Percentiles rank a stretch among this genome's conserved stretches.
Conservation (phyloP, 2,113 vertebrate species). For the Neomonachus schauinslandi region DNA sequence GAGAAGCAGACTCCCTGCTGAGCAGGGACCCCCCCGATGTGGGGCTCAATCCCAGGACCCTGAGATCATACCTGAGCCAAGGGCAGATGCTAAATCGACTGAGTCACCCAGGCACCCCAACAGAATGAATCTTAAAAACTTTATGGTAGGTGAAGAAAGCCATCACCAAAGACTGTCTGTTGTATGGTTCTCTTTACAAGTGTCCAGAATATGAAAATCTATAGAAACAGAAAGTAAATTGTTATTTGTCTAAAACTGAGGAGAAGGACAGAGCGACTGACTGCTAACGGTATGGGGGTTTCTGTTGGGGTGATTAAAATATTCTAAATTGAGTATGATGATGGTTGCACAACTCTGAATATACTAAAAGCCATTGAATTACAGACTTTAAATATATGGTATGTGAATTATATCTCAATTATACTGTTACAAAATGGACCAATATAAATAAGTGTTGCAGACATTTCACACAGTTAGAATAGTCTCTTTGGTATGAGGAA, state of each 20-base stretch:
- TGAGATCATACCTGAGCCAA: neutral
- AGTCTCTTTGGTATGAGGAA: neutral
- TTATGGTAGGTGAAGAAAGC: neutral
- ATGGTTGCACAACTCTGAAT: neutral
- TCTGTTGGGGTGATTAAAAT: neutral
- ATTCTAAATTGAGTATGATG: neutral
- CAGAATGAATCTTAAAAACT: neutral
- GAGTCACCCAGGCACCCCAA: neutral
- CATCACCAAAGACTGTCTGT: neutral
- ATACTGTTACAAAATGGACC: neutral
- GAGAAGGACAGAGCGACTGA: too few relatives aligned
- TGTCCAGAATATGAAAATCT: neutral
- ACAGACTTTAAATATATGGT: neutral
- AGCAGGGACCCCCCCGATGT: neutral
- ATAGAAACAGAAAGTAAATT: neutral
- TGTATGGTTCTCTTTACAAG: neutral
- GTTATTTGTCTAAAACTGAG: neutral
- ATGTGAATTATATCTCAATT: neutral
- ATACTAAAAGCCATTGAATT: neutral
- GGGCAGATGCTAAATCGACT: neutral
- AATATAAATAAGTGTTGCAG: neutral
- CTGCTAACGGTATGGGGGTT: neutral
- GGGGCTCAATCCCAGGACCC: neutral
- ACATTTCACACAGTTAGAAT: neutral
- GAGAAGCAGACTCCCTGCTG: neutral